Evolutionary conservation across 1,140 invertebrate genomes (phyloP).

Genomic region (Spodoptera litura): DNA sequence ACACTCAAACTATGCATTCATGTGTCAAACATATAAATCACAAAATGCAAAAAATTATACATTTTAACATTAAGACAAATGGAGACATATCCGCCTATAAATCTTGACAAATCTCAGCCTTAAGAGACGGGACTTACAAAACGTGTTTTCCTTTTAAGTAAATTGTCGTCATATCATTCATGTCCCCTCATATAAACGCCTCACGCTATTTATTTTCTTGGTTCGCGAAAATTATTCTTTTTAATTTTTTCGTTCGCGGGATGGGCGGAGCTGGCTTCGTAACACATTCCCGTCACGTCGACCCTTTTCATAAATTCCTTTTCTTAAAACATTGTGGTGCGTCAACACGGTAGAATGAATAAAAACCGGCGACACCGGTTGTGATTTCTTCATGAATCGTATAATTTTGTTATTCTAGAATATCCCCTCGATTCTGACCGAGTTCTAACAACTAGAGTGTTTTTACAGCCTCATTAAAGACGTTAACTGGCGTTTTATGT

Average conservation of each 20-base stretch:
- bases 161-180: constrained; percentile 54
- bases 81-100: constrained; percentile 3
- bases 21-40: no score
- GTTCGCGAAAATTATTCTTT: constrained; percentile 63
- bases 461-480: constrained; percentile 42
- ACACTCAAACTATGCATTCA: no score
- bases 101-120: constrained; percentile 46
- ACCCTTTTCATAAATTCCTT: constrained; percentile 70
- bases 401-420: constrained; percentile 33
- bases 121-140: constrained; percentile 39
- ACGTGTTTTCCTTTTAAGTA: constrained; percentile 49
- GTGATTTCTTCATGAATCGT: constrained; percentile 32
- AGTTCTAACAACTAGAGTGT: constrained; percentile 30
- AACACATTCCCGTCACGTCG: constrained; percentile 69
- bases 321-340: constrained; percentile 68
- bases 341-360: constrained; percentile 60
- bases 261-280: constrained; percentile 43
- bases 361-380: constrained; percentile 27
- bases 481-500: constrained; percentile 40
- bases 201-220: constrained; percentile 51
- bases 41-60: neutral
- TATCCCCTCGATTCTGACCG: neutral
- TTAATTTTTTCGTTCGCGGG: constrained; percentile 61
- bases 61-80: constrained; percentile 3
- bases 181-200: constrained; percentile 54